Percentiles rank a stretch among this genome's conserved stretches.
Evolutionary conservation across 2,113 vertebrate genomes (phyloP).

Genomic region (Lagenorhynchus albirostris): DNA sequence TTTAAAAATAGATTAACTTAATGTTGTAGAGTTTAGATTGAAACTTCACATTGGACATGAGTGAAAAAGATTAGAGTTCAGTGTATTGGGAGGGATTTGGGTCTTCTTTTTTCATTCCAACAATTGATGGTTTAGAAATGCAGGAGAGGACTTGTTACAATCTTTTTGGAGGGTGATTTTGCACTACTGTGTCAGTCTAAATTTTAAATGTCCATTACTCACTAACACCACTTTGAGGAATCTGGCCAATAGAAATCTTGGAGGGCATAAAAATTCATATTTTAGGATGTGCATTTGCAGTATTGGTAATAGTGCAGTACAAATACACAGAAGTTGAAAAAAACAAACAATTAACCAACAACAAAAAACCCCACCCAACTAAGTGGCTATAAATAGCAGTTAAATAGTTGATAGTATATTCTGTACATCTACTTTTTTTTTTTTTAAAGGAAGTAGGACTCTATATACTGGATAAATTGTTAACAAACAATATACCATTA

Average conservation of each 20-base stretch:
- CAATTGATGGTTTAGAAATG: not conserved
- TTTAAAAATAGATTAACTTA: not conserved
- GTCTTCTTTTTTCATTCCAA: not conserved
- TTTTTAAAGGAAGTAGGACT: not conserved
- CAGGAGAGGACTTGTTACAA: not conserved
- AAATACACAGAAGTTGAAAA: not conserved
- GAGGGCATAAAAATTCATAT: not conserved
- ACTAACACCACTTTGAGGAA: slow-evolving; percentile 6
- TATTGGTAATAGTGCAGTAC: not conserved
- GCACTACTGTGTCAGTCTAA: not conserved
- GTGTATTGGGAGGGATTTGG: not conserved
- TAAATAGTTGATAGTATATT: not conserved
- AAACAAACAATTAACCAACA: not conserved
- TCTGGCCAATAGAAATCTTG: slow-evolving; percentile 25
- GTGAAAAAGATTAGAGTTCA: slow-evolving; percentile 2
- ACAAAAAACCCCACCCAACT: not conserved
- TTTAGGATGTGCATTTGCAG: not conserved
- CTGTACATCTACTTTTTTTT: not conserved
- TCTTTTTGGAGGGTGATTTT: slow-evolving; percentile 4
- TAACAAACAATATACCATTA: not conserved
- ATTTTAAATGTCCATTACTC: slow-evolving; percentile 33
- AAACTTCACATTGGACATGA: slow-evolving; percentile 3
- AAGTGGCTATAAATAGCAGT: not conserved
- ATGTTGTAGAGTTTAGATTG: not conserved
- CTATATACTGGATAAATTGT: not conserved